Base-by-base conservation (phyloP, 2,113 vertebrate species). In the Cardinalis cardinalis region DNA sequence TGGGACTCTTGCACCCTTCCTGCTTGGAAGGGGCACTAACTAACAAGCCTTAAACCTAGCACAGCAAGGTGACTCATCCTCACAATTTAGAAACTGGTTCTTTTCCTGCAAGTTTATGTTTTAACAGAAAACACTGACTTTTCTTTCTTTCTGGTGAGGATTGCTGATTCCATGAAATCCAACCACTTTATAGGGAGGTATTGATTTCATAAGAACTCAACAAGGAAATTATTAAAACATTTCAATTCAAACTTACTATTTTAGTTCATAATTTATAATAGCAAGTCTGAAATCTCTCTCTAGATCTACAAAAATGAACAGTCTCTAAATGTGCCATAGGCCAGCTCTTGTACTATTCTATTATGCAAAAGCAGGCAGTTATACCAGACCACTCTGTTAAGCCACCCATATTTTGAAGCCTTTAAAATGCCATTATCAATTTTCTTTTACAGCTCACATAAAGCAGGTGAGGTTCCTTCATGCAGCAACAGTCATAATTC, bases 351-450 rank as follows among this genome's bases (percentile, higher is more conserved):
- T 21, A 77, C 32, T 28, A 64, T 65, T 90, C 29, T 53, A 38
- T 64, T 68, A 77, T 29, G 52, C 68, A 83, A 91, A 89, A 89
- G 38, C 86, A 92, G 73, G 73, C 53, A 75, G 73, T 69, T 91
- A 94, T 7, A 88, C 32, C 56, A 84, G 43, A 87, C 41, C 63
- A 71, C 56, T 86, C 83, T n/a, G 38, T 75, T 85, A 89, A 95
- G 58, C 46, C 82, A 92, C 70, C 38, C 32, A 43, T 92, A 86
- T 87, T 93, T n/a, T 69, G 58, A 84, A 80, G 58, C 69, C 88
- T 90, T 95, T 87, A 93, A 94, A 95, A 90, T 4, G 70, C 76
- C 92, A 88, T 90, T 92, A 92, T 90, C 84, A 86, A 88, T 95
- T 94, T 87, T 88, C 83, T 92, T 96, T 95, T 87, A 94, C 66